Percentiles rank a stretch among this genome's conserved stretches.
These are phyloP conservation scores for Acyrthosiphon pisum DNA, from an alignment of 1,140 invertebrate species.

Conservation along the genomic window DNA sequence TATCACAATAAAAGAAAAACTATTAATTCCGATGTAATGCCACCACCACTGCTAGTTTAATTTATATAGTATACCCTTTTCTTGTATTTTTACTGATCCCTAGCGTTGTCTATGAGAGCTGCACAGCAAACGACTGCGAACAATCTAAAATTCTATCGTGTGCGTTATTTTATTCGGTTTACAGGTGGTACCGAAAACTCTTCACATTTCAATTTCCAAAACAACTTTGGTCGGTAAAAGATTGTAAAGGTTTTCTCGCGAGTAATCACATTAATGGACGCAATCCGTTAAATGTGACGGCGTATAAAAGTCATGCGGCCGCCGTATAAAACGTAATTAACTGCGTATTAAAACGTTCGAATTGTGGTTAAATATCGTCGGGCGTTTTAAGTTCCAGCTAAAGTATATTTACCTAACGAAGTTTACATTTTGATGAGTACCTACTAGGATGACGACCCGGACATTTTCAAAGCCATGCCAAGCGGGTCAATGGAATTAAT, in stretches of 20 bases:
- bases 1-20: background rate
- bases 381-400: background rate
- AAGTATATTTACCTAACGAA: slow-evolving; percentile 21
- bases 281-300: background rate
- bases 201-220: background rate
- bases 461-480: background rate
- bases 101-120: background rate
- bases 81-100: background rate
- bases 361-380: slow-evolving; percentile 21
- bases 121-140: too few relatives aligned
- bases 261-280: slow-evolving; percentile 32
- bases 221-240: background rate
- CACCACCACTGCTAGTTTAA: background rate
- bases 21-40: background rate
- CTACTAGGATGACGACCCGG: background rate
- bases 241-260: slow-evolving; percentile 1
- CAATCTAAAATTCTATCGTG: background rate
- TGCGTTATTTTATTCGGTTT: background rate
- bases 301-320: background rate
- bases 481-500: background rate
- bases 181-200: background rate
- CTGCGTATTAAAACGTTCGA: slow-evolving; percentile 30
- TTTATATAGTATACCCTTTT: background rate
- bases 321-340: slow-evolving; percentile 32
- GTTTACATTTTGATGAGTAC: slow-evolving; percentile 44